These are phyloP conservation scores for Nowickia ferox DNA, from an alignment of 2,888 invertebrate genomes.

Conservation along the genomic window DNA sequence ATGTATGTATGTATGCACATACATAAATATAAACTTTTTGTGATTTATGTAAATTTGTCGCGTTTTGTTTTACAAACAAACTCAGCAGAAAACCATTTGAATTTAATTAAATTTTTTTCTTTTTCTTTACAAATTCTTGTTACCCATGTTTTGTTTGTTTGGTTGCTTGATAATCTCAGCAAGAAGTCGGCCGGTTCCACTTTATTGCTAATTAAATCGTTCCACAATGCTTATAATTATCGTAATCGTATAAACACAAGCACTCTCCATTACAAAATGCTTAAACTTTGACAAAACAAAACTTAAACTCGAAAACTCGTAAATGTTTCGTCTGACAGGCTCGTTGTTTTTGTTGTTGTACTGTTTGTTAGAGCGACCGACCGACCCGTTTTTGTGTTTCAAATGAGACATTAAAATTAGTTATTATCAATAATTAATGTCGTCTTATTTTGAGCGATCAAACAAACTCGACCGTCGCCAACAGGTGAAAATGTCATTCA, in stretches of 20 bases:
- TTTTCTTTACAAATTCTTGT: neutral
- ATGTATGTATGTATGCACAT: too few relatives aligned
- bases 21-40: slow-evolving; percentile 41
- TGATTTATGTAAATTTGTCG: slow-evolving; percentile 63
- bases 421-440: slow-evolving; percentile 51
- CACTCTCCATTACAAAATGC: slow-evolving; percentile 10
- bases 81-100: slow-evolving; percentile 36
- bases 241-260: slow-evolving; percentile 23
- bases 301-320: neutral
- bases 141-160: neutral
- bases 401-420: slow-evolving; percentile 56
- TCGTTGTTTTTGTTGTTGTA: neutral
- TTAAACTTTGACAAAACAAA: neutral
- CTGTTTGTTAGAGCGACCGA: neutral
- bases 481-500: neutral
- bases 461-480: slow-evolving; percentile 20
- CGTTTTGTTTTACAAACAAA: slow-evolving; percentile 45
- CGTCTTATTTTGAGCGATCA: slow-evolving; percentile 20
- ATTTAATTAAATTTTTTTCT: slow-evolving; percentile 11
- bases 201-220: slow-evolving; percentile 72
- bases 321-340: neutral
- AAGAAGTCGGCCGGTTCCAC: slow-evolving; percentile 67
- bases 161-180: slow-evolving; percentile 22
- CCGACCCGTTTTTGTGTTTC: slow-evolving; percentile 17
- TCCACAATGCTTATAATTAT: slow-evolving; percentile 63